Evolutionary conservation across 2,888 invertebrate genomes (phyloP), one percentile per base, ranked within the genome.

Genomic region (Pasiphila rectangulata): DNA sequence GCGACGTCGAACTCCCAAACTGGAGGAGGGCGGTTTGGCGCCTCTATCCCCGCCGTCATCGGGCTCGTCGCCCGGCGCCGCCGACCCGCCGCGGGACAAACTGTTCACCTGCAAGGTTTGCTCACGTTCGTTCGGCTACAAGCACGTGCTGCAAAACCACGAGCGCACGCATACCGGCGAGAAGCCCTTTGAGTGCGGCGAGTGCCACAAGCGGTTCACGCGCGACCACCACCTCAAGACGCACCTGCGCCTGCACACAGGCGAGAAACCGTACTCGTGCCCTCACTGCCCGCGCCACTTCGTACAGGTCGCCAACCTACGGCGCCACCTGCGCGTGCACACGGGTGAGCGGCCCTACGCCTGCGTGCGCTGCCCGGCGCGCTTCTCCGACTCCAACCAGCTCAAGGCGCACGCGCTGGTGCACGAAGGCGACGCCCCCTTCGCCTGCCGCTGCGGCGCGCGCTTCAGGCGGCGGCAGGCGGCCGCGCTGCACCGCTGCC

Each of bases 161-260:
- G 97, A 97, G 70, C 92, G 97, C 61, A 98, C 97, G 0, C 97
- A 97, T 77, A 97, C 97, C 0, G 97, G 97, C 0, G 97, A 97
- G 74, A 97, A 97, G 69, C 97, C 97, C 0, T 97, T 97, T 84
- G 95, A 96, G 74, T 97, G 97, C 69, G 94, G 93, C 19, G 95
- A 96, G 78, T 97, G 97, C 73, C 94, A 96, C 75, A 97, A 97
- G 79, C 91, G 96, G 56, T 97, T 97, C 80, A 97, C 97, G 1
- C 91, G 97, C 37, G 97, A 97, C 74, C 97, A 97, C 69, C 97
- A 97, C 69, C 89, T 97, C 40, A 97, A 97, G 83, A 97, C 97
- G 0, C 97, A 97, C 81, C 94, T 97, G 91, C 91, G 97, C 16
- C 86, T 97, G 51, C 97, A 97, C 78, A 97, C 97, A 1, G 97